Evolutionary conservation across 2,113 vertebrate genomes (phyloP).

Genomic region (Paedocypris sp.): DNA sequence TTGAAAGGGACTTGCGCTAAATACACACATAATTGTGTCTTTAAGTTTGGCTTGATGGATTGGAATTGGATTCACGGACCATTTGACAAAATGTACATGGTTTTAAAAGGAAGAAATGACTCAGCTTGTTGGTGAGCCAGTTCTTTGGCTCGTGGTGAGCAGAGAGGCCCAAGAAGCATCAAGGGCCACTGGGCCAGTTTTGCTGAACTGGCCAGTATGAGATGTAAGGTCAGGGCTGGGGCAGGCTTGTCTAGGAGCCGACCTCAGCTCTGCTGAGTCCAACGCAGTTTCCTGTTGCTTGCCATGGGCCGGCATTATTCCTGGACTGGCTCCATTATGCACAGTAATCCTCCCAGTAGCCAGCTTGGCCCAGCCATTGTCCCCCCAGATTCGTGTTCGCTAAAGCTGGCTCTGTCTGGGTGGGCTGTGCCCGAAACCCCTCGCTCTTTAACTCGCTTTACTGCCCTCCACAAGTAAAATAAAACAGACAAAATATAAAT

Average conservation of each 20-base stretch:
- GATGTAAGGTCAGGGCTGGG: conserved; percentile 57
- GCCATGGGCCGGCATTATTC: conserved; percentile 79
- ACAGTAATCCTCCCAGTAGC: conserved; percentile 88
- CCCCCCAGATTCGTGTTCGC: conserved; percentile 67
- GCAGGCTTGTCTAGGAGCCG: conserved; percentile 67
- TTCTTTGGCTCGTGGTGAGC: conserved; percentile 6
- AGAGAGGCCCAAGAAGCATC: conserved; percentile 17
- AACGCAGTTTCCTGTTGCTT: conserved; percentile 85
- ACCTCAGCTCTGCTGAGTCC: conserved; percentile 79
- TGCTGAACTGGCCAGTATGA: conserved; percentile 69
- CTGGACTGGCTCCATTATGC: conserved; percentile 80
- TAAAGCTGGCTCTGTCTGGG: conserved; percentile 68
- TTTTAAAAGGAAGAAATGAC: conserved; percentile 1
- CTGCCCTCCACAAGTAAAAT: not conserved
- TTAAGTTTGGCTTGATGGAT: not conserved
- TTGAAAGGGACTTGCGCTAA: not conserved
- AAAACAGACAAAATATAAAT: conserved; percentile 2
- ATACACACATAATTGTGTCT: not conserved
- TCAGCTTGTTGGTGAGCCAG: conserved; percentile 8
- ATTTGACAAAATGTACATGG: conserved; percentile 2
- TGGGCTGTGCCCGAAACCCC: conserved; percentile 43
- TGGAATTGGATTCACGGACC: conserved; percentile 5
- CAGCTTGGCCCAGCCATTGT: conserved; percentile 78
- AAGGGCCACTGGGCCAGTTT: conserved; percentile 24
- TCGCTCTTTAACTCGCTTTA: conserved; percentile 4